Percentiles rank a stretch among this genome's conserved stretches.
Conservation (phyloP, 2,888 invertebrate species). For the Galeopsomyia nigrocyanea region DNA sequence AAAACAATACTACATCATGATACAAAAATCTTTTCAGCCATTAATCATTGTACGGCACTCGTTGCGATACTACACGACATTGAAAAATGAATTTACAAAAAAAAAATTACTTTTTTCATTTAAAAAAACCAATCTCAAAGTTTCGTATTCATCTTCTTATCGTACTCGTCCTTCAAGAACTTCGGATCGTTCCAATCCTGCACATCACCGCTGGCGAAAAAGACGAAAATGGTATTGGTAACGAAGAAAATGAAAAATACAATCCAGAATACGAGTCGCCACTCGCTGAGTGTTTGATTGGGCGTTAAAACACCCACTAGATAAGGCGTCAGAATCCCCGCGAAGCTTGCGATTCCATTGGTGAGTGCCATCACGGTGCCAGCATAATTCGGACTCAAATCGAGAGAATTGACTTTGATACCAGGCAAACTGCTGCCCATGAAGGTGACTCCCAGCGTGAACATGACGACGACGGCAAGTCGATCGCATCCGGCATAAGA, state of each 20-base stretch:
- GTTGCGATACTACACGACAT: background rate
- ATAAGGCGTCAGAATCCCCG: slow-evolving; percentile 79
- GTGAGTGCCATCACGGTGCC: slow-evolving; percentile 70
- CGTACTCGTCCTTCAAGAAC: slow-evolving; percentile 41
- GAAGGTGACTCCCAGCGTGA: slow-evolving; percentile 69
- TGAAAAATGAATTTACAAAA: background rate
- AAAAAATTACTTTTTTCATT: too few species aligned
- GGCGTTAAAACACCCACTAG: slow-evolving; percentile 76
- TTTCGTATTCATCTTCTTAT: slow-evolving; percentile 26
- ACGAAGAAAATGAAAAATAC: slow-evolving; percentile 77
- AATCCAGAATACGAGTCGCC: slow-evolving; percentile 87
- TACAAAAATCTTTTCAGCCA: too few species aligned
- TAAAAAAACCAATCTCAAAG: slow-evolving; percentile 6
- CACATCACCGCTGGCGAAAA: slow-evolving; percentile 82
- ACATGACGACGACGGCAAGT: slow-evolving; percentile 65
- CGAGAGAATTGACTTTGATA: slow-evolving; percentile 70
- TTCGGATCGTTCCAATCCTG: slow-evolving; percentile 82
- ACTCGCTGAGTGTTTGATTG: slow-evolving; percentile 70
- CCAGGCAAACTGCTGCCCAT: slow-evolving; percentile 71
- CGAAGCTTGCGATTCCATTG: slow-evolving; percentile 79
- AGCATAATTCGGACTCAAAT: slow-evolving; percentile 70
- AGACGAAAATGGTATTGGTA: slow-evolving; percentile 78
- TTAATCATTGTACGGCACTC: background rate
- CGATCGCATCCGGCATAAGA: slow-evolving; percentile 70
- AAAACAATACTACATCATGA: too few species aligned